Conservation (phyloP, 2,797 vertebrate genomes). For the Nannoperca obscura region DNA sequence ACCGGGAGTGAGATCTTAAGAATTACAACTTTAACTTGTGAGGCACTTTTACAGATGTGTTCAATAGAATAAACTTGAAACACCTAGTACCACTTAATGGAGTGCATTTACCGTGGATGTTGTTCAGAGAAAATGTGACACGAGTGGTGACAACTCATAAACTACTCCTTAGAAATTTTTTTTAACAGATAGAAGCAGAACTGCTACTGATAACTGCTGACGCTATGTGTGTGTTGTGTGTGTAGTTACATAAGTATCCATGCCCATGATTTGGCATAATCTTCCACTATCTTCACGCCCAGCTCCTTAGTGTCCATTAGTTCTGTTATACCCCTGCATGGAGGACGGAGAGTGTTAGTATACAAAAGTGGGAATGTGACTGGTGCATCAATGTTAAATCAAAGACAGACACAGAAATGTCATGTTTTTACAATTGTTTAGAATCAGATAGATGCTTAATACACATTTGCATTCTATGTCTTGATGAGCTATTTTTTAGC, state of each 20-base stretch:
- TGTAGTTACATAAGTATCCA: slow-evolving; percentile 68
- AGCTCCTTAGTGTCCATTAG: slow-evolving; percentile 62
- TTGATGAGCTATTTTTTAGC: not conserved
- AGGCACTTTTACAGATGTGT: not conserved
- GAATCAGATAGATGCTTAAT: not conserved
- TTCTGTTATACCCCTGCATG: slow-evolving; percentile 53
- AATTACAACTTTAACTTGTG: not conserved
- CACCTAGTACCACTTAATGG: not conserved
- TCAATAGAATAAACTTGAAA: no score
- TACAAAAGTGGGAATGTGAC: not conserved
- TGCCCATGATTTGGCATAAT: slow-evolving; percentile 67
- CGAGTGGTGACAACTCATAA: not conserved
- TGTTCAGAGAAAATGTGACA: not conserved
- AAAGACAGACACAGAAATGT: not conserved
- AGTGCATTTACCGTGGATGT: not conserved
- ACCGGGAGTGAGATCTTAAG: not conserved
- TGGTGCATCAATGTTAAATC: not conserved
- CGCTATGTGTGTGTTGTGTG: not conserved
- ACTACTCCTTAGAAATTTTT: not conserved
- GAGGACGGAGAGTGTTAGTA: not conserved
- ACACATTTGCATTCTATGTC: not conserved
- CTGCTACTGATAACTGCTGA: not conserved
- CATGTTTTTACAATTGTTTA: not conserved
- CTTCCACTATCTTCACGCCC: slow-evolving; percentile 67
- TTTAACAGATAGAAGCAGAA: not conserved